Evolutionary conservation across 1,140 invertebrate species (phyloP), one percentile per base, ranked within the genome.

Genomic region (Nymphalis io): DNA sequence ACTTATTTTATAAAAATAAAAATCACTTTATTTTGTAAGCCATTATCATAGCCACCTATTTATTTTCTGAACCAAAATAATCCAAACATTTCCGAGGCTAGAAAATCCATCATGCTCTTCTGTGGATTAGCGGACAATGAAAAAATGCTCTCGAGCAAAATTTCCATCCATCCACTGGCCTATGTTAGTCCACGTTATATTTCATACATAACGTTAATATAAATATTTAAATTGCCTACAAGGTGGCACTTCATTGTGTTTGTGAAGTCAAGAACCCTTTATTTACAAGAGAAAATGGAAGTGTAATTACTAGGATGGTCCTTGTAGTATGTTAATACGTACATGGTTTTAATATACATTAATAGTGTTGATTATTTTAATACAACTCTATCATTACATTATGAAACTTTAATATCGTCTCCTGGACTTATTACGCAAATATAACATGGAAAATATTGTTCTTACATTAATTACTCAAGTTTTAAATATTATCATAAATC

Each of bases 201-300:
- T 33, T 53, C 40, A 21, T 44, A 64, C 20, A 59, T 72, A 67
- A 51, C 11, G 62, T 48, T 27, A 66, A 63, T 66, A 71, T 61
- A 71, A 71, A 71, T 66, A 71, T 66, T 71, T 71, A 61, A 63
- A 65, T 70, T 70, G 38, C 58, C 63, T 55, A 46, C 58, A 57
- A 66, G 60, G 53, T 63, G 69, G 57, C 62, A 65, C 68, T 65
- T 55, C 69, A 64, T 68, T 68, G 64, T 73, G 66, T 62, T 70
- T 57, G 51, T 73, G 27, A 38, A 61, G 67, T 70, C 72, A 73
- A 73, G 61, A 73, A 73, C 67, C 72, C 63, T 67, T 69, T 73
- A 69, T 73, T 73, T 73, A 60, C 67, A 55, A 48, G 72, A 62
- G 68, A 65, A 73, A 73, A 73, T 70, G 40, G 59, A 57, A 38